Percentiles rank a stretch among this genome's conserved stretches.
Evolutionary conservation across 2,888 invertebrate species (phyloP).

Genomic region (Linnaemya tessellans): DNA sequence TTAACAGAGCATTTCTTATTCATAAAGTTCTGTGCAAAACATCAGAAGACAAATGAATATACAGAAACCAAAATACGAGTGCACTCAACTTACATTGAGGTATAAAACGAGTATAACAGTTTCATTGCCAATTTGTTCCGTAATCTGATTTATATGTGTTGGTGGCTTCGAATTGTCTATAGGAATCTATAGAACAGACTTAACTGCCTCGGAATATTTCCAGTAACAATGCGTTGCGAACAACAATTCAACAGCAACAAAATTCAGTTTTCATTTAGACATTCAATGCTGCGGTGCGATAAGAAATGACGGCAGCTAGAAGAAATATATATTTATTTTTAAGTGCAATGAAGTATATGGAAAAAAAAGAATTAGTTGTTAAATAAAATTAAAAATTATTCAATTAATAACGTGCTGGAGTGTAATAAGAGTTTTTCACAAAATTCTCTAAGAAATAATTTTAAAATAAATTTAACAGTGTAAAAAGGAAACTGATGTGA

Average conservation of each 20-base stretch:
- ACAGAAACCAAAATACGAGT: neutral
- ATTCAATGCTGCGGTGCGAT: constrained; percentile 55
- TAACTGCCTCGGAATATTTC: constrained; percentile 31
- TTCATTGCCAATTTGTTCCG: constrained; percentile 40
- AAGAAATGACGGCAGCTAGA: neutral
- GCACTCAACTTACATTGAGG: neutral
- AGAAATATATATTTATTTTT: neutral
- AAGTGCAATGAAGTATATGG: neutral
- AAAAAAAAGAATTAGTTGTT: constrained; percentile 2
- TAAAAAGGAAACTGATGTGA: neutral
- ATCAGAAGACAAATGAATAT: neutral
- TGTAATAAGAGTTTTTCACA: constrained; percentile 1
- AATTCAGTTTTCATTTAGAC: constrained; percentile 66
- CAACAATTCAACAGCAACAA: constrained; percentile 66
- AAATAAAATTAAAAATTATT: neutral
- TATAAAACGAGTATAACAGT: constrained; percentile 56
- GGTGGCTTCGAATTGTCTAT: too few species aligned
- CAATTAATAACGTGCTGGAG: too few species aligned
- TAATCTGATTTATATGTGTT: neutral
- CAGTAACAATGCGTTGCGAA: constrained; percentile 57
- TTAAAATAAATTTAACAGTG: neutral
- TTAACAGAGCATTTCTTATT: neutral
- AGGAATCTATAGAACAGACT: constrained; percentile 37
- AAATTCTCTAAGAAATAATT: neutral
- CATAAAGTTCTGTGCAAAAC: neutral